Evolutionary conservation across 2,113 vertebrate species (phyloP).

Genomic region (Macrotis lagotis): DNA sequence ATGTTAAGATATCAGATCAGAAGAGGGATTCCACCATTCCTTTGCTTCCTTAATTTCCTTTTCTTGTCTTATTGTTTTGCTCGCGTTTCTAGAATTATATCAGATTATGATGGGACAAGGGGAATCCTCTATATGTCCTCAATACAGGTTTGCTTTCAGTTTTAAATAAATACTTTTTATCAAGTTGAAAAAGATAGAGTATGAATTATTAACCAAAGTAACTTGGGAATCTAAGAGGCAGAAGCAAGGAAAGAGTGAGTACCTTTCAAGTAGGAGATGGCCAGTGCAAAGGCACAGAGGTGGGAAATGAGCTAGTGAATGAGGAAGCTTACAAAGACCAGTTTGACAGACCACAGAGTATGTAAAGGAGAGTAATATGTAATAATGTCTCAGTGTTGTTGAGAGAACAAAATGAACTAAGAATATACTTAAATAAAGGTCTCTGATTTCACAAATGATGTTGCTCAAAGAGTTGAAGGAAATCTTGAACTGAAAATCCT

Average conservation of each 20-base stretch:
- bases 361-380: background rate
- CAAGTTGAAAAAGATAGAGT: background rate
- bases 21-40: background rate
- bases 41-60: background rate
- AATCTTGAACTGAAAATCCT: background rate
- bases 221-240: background rate
- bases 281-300: background rate
- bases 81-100: background rate
- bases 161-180: background rate
- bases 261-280: background rate
- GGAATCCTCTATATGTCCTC: background rate
- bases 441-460: background rate
- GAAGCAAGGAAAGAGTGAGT: background rate
- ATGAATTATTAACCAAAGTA: background rate
- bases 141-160: background rate
- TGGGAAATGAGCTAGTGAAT: background rate
- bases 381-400: background rate
- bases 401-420: background rate
- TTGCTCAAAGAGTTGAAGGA: background rate
- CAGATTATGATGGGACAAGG: background rate
- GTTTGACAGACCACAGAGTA: too few species aligned
- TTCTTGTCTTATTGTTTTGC: background rate
- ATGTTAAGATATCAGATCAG: background rate
- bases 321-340: background rate
- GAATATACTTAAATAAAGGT: background rate